Evolutionary conservation across 2,113 vertebrate genomes (phyloP).

Genomic region (Parus major): DNA sequence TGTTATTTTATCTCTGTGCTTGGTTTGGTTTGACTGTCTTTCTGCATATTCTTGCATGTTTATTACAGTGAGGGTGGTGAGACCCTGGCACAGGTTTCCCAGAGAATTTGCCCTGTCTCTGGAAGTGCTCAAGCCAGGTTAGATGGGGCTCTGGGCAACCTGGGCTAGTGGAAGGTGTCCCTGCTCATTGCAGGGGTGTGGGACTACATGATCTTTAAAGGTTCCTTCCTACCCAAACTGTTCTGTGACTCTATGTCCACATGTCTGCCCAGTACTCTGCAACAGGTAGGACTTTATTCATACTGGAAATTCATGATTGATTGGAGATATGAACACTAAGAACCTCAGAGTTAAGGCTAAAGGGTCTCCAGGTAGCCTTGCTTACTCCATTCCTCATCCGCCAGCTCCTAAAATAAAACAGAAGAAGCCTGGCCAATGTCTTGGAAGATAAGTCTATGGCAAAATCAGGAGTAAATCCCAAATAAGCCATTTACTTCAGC

Average conservation of each 20-base stretch:
- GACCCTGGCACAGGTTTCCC: not conserved
- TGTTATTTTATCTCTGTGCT: not conserved
- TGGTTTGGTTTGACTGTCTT: not conserved
- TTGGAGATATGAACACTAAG: not conserved
- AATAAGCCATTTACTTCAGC: conserved; percentile 44
- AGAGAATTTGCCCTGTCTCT: not conserved
- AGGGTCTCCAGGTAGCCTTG: not conserved
- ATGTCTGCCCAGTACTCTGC: not conserved
- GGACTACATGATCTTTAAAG: not conserved
- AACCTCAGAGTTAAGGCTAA: not conserved
- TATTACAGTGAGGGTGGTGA: not conserved
- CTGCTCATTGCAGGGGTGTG: not conserved
- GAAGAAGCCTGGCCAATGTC: not conserved
- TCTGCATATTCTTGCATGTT: not conserved
- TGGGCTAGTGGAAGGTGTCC: not conserved
- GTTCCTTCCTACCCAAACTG: not conserved
- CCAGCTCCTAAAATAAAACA: not conserved
- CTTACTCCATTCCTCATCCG: not conserved
- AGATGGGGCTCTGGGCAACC: not conserved
- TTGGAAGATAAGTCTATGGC: not conserved
- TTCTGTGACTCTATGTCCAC: not conserved
- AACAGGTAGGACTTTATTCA: not conserved
- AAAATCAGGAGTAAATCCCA: conserved; percentile 19
- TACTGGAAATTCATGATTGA: not conserved
- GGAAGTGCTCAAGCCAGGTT: not conserved